Conservation (phyloP, 2,113 vertebrate genomes). For the Cygnus atratus region DNA sequence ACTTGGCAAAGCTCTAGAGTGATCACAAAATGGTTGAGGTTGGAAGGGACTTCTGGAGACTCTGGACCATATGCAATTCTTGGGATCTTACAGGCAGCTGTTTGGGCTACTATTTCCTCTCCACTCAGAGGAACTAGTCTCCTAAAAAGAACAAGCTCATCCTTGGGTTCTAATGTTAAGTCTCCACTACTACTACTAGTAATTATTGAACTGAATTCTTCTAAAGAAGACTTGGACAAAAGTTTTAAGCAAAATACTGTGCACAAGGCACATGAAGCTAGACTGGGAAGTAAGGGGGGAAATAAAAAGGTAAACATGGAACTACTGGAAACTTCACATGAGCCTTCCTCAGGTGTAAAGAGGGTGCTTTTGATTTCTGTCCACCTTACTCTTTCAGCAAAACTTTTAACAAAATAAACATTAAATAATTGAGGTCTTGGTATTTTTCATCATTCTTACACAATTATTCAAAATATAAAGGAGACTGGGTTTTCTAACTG, state of each 20-base stretch:
- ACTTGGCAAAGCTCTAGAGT: not conserved
- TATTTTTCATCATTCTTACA: not conserved
- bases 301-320: not conserved
- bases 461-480: not conserved
- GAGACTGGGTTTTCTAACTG: not conserved
- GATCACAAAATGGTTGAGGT: not conserved
- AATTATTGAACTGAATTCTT: too few species aligned
- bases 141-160: not conserved
- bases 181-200: not conserved
- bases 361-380: not conserved
- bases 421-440: not conserved
- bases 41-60: not conserved
- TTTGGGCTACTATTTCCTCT: not conserved
- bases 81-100: not conserved
- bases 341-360: not conserved
- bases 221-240: not conserved
- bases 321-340: not conserved
- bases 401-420: not conserved
- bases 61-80: not conserved
- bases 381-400: not conserved
- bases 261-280: not conserved
- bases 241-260: not conserved
- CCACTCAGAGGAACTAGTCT: not conserved
- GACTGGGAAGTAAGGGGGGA: not conserved
- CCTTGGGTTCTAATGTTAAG: not conserved